Percentiles rank a stretch among this genome's conserved stretches.
These are phyloP conservation scores for Thereva unica DNA, from an alignment of 2,888 invertebrate genomes.

Conservation along the genomic window DNA sequence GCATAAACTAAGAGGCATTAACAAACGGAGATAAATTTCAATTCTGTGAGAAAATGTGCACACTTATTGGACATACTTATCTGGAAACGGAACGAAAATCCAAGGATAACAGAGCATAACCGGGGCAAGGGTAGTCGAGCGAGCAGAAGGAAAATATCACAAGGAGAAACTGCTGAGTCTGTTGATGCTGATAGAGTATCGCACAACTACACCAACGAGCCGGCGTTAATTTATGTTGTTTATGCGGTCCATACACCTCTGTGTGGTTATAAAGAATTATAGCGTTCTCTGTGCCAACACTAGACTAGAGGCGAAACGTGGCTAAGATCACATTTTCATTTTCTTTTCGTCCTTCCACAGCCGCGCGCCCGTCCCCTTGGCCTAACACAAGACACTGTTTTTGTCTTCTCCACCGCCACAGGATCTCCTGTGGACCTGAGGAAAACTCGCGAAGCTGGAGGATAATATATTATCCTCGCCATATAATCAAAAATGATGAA, in stretches of 20 bases:
- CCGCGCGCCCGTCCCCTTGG: background rate
- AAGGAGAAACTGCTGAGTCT: constrained; percentile 26
- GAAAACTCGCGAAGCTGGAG: constrained; percentile 30
- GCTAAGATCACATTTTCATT: constrained; percentile 9
- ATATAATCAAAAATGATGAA: constrained; percentile 43
- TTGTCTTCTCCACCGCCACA: constrained; percentile 14
- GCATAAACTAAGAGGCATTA: constrained; percentile 31
- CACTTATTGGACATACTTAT: constrained; percentile 41
- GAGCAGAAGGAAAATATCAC: constrained; percentile 10
- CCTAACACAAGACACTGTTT: constrained; percentile 10
- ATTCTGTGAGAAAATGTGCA: constrained; percentile 42
- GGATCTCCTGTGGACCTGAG: constrained; percentile 9
- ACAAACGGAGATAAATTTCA: constrained; percentile 37
- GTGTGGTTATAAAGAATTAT: constrained; percentile 41
- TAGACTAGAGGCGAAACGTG: background rate
- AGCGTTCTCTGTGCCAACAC: constrained; percentile 21
- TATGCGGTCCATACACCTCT: constrained; percentile 38
- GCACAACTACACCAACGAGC: constrained; percentile 25
- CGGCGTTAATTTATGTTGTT: constrained; percentile 41
- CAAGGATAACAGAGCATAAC: constrained; percentile 20
- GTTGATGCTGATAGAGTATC: constrained; percentile 20
- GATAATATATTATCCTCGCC: constrained; percentile 43
- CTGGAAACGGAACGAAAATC: constrained; percentile 39
- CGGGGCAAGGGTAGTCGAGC: constrained; percentile 9
- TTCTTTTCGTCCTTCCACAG: background rate